Percentiles rank a stretch among this genome's conserved stretches.
These are phyloP conservation scores for Rhinichthys osculus DNA, from an alignment of 2,797 vertebrate genomes.

Conservation along the genomic window DNA sequence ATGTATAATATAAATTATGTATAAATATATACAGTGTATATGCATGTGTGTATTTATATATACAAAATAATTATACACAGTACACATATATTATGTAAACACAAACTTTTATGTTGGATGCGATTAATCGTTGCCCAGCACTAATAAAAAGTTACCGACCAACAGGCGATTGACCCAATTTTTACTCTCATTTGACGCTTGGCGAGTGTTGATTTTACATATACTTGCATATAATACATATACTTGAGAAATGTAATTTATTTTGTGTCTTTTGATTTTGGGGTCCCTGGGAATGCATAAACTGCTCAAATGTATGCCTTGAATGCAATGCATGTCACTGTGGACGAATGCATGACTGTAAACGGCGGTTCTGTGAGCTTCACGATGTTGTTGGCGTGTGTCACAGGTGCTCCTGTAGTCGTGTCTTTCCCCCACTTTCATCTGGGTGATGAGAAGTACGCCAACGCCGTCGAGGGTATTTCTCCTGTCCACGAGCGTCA, in stretches of 20 bases:
- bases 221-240: not conserved
- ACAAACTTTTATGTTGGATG: too few species aligned
- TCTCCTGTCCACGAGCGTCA: conserved; percentile 75
- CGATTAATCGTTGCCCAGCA: too few species aligned
- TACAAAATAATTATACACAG: too few species aligned
- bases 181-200: too few species aligned
- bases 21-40: too few species aligned
- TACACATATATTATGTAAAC: too few species aligned
- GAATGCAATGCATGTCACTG: not conserved
- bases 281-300: not conserved
- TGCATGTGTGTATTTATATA: too few species aligned
- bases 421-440: conserved; percentile 85
- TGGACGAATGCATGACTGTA: not conserved
- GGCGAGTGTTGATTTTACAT: not conserved
- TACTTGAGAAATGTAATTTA: not conserved
- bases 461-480: conserved; percentile 72
- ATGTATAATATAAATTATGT: too few species aligned
- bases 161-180: too few species aligned
- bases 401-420: conserved; percentile 79
- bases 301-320: not conserved
- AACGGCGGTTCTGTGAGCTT: not conserved
- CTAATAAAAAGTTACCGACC: too few species aligned
- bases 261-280: not conserved
- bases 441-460: conserved; percentile 76
- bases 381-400: not conserved